These are phyloP conservation scores for Merops nubicus DNA, from an alignment of 2,113 vertebrate species.

Conservation along the genomic window DNA sequence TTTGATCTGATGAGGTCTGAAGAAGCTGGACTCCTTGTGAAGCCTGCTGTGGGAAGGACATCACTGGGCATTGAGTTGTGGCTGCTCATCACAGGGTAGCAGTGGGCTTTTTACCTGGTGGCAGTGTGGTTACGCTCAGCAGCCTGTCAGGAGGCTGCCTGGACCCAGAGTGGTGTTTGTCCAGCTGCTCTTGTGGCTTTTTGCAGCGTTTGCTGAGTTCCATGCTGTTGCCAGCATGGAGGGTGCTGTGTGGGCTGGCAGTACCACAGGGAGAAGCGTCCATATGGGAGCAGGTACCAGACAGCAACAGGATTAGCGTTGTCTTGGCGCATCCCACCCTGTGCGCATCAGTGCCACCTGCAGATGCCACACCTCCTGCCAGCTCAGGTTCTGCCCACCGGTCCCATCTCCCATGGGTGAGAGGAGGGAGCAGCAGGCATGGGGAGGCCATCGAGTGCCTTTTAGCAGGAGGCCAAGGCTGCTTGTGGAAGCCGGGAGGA, in stretches of 20 bases:
- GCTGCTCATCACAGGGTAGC: background rate
- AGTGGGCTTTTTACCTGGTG: background rate
- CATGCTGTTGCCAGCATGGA: background rate
- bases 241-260: background rate
- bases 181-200: background rate
- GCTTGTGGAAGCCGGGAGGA: background rate
- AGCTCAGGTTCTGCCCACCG: background rate
- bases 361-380: background rate
- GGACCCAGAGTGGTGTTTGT: background rate
- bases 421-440: background rate
- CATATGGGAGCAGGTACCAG: background rate
- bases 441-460: background rate
- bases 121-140: background rate
- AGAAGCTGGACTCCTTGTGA: background rate
- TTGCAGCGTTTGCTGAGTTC: background rate
- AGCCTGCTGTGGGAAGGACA: background rate
- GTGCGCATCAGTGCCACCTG: background rate
- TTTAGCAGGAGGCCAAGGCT: conserved; percentile 18
- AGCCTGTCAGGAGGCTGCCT: background rate
- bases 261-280: background rate
- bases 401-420: background rate
- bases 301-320: background rate
- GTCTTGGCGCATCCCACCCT: background rate
- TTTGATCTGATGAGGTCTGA: background rate
- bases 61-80: background rate